phyloP scores from a whole-genome alignment of 1,140 invertebrate genomes.

The Lasioglossum albipes region DNA sequence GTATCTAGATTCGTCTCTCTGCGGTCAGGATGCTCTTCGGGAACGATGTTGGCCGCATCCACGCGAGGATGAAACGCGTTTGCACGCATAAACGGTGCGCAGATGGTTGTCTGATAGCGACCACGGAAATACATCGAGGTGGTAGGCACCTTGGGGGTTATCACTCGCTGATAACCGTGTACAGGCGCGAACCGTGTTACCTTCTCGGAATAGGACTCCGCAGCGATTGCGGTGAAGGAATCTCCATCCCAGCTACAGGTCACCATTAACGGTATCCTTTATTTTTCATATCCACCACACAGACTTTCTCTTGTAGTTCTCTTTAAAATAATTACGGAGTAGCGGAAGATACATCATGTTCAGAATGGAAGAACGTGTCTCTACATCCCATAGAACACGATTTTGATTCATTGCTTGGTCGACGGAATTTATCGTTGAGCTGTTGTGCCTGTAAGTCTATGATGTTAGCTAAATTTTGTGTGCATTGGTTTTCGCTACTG shows the following conservation, averaged over 20 bases:
- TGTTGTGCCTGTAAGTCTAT: too few relatives aligned
- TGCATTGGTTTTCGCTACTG: too few relatives aligned
- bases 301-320: too few relatives aligned
- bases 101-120: slow-evolving; percentile 32
- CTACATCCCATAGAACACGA: too few relatives aligned
- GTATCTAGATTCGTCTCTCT: slow-evolving; percentile 25
- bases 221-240: neutral
- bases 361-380: too few relatives aligned
- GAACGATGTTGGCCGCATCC: neutral
- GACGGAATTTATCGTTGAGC: too few relatives aligned
- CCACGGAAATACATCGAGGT: slow-evolving; percentile 15
- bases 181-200: slow-evolving; percentile 5
- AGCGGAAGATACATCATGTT: too few relatives aligned
- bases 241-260: neutral
- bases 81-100: slow-evolving; percentile 41
- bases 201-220: neutral
- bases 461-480: too few relatives aligned
- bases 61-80: slow-evolving; percentile 19
- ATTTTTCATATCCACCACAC: neutral
- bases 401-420: too few relatives aligned
- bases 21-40: slow-evolving; percentile 4
- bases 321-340: too few relatives aligned
- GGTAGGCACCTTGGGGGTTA: slow-evolving; percentile 24
- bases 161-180: slow-evolving; percentile 23
- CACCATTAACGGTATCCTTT: neutral